A percentile compares a stretch with the other conserved stretches of the same genome.
Evolutionary conservation across 2,113 vertebrate genomes (phyloP).

Genomic region (Pimephales promelas): DNA sequence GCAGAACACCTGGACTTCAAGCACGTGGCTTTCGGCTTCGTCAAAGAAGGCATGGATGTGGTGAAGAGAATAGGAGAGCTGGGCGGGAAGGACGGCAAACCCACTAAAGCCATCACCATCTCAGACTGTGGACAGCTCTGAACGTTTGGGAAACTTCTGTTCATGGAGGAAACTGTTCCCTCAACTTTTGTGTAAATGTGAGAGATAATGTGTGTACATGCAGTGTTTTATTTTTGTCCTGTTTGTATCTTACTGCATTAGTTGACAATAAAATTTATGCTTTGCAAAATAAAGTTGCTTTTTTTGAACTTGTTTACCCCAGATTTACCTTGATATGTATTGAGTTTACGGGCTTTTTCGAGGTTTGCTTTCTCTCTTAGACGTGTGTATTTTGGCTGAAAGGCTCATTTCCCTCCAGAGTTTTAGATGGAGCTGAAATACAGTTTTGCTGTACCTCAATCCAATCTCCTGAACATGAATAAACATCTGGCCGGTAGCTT

Average conservation of each 20-base stretch:
- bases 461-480: too few species aligned
- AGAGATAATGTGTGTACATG: neutral
- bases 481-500: too few species aligned
- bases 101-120: conserved; percentile 81
- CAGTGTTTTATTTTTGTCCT: neutral
- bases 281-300: neutral
- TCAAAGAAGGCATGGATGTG: conserved; percentile 89
- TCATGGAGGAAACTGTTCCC: too few species aligned
- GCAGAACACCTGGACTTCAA: conserved; percentile 92
- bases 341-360: neutral
- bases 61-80: conserved; percentile 86
- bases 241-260: neutral
- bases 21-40: conserved; percentile 92
- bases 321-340: neutral
- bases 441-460: too few species aligned
- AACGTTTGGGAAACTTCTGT: neutral
- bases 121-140: conserved; percentile 88
- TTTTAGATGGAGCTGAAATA: too few species aligned
- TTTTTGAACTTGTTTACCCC: neutral
- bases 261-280: neutral
- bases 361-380: neutral
- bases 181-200: neutral
- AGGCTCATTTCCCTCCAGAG: too few species aligned
- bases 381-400: neutral
- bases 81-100: conserved; percentile 81